Evolutionary conservation across 2,888 invertebrate genomes (phyloP), one percentile per base, ranked within the genome.

Genomic region (Thysanoteuthis rhombus): DNA sequence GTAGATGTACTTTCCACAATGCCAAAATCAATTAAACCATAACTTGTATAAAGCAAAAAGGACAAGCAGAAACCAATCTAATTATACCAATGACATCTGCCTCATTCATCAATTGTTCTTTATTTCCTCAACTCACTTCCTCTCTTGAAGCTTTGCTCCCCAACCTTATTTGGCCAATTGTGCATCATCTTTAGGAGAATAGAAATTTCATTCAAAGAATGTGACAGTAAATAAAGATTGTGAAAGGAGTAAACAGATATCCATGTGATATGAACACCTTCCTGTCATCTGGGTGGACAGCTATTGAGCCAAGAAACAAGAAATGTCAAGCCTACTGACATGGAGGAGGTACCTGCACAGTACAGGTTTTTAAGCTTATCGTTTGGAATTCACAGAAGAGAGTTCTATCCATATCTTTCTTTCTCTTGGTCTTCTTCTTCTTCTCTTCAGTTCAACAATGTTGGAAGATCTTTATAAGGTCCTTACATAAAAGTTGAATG

Each of bases 131-230:
- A 36, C n/a, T n/a, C 75, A 75, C n/a, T 36, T 75, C n/a, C 75
- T 75, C 2, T 36, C 75, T 75, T 75, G 36, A n/a, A 75, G n/a
- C n/a, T 75, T 75, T 75, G 75, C 75, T 75, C 75, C 75, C 75
- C n/a, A 75, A 75, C n/a, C n/a, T n/a, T 75, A 75, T 75, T n/a
- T n/a, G 75, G 75, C 75, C 75, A 75, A 75, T 75, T 75, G 75
- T 75, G 75, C 75, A 75, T 75, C 75, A 75, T n/a, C 52, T 52
- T 52, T 16, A 36, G 75, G 3, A 75, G 75, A 58, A 58, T 58
- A 58, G 58, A 75, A n/a, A 75, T 75, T 75, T 75, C 75, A 75
- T 75, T 75, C 75, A 75, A 75, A 75, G 75, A 75, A 75, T 75
- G 75, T 75, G 75, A 75, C 75, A 75, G 75, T 75, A 75, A 75